phyloP scores from a whole-genome alignment of 2,888 invertebrate species.

The Clunio marinus region DNA sequence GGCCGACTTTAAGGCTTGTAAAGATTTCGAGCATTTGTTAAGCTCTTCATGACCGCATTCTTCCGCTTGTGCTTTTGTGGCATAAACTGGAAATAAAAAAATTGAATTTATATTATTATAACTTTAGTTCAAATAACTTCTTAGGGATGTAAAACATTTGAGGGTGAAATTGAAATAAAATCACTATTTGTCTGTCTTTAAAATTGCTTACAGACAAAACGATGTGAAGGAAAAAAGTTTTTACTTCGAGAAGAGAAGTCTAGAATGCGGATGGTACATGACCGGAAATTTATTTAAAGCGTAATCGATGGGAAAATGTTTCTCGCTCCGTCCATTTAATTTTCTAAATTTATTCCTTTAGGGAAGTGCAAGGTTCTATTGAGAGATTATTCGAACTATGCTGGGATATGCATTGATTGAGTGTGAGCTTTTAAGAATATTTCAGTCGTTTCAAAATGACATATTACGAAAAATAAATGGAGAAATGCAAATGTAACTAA shows the following conservation, averaged over 20 bases:
- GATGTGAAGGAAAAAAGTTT: not conserved
- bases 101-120: not conserved
- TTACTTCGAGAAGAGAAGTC: not conserved
- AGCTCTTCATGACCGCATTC: slow-evolving; percentile 59
- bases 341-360: slow-evolving; percentile 10
- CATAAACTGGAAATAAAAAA: slow-evolving; percentile 27
- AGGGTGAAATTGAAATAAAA: not conserved
- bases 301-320: slow-evolving; percentile 16
- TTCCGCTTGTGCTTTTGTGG: slow-evolving; percentile 42
- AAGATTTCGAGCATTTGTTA: slow-evolving; percentile 61
- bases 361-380: not conserved
- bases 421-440: too few relatives aligned
- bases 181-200: slow-evolving; percentile 23
- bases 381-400: slow-evolving; percentile 22
- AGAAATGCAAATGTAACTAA: too few relatives aligned
- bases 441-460: too few relatives aligned
- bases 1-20: slow-evolving; percentile 61
- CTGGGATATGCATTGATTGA: too few relatives aligned
- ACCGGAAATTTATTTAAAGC: slow-evolving; percentile 24
- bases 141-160: not conserved
- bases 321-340: slow-evolving; percentile 4
- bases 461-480: too few relatives aligned
- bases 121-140: slow-evolving; percentile 5
- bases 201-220: slow-evolving; percentile 25
- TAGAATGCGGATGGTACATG: not conserved